phyloP scores from a whole-genome alignment of 2,888 invertebrate species.

The Slavum lentiscoides region DNA sequence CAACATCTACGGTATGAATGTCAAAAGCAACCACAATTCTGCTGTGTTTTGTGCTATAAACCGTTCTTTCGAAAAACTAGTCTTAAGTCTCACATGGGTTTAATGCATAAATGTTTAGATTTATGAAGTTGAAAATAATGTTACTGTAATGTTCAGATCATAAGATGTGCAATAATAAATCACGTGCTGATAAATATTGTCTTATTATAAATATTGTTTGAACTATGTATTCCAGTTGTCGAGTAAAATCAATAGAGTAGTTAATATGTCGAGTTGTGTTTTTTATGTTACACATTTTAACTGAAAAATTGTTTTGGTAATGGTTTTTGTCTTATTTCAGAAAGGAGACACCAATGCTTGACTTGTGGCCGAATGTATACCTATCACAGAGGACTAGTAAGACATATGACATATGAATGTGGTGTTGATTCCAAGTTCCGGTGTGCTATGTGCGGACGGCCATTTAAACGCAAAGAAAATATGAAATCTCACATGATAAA shows the following conservation, averaged over 20 bases:
- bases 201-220: constrained; percentile 15
- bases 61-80: constrained; percentile 63
- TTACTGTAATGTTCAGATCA: constrained; percentile 5
- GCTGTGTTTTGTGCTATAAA: constrained; percentile 59
- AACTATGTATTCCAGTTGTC: constrained; percentile 11
- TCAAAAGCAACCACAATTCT: constrained; percentile 59
- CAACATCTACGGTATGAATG: constrained; percentile 61
- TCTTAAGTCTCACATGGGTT: constrained; percentile 61
- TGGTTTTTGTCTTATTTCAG: constrained; percentile 42
- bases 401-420: constrained; percentile 62
- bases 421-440: constrained; percentile 56
- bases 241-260: constrained; percentile 16
- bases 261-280: constrained; percentile 27
- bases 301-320: constrained; percentile 5
- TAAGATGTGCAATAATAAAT: constrained; percentile 32
- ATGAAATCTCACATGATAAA: constrained; percentile 56
- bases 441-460: constrained; percentile 58
- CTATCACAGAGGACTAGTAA: constrained; percentile 60
- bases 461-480: constrained; percentile 58
- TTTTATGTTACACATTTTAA: not conserved
- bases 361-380: constrained; percentile 61
- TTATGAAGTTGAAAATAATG: constrained; percentile 22
- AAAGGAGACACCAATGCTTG: constrained; percentile 58
- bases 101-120: constrained; percentile 58
- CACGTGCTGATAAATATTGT: constrained; percentile 3